phyloP scores from a whole-genome alignment of 2,888 invertebrate species.

The Oscheius sp. region DNA sequence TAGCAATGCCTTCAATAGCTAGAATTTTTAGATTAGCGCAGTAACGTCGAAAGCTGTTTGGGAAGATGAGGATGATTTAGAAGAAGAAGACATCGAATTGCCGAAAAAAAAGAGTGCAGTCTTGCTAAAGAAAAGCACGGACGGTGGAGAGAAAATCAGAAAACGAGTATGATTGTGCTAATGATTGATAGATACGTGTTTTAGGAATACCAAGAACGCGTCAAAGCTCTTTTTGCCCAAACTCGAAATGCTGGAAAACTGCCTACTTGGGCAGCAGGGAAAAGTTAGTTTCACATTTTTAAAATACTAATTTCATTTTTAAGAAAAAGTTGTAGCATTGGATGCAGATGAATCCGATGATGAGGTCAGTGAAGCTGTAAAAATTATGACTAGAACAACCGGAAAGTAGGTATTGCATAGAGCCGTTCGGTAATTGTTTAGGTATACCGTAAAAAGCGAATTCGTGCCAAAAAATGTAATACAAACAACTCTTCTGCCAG shows the following conservation, averaged over 20 bases:
- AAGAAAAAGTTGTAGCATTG: conserved; percentile 22
- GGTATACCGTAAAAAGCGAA: conserved; percentile 21
- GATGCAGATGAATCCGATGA: conserved; percentile 48
- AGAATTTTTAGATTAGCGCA: not conserved
- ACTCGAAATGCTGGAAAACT: conserved; percentile 46
- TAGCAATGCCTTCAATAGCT: not conserved
- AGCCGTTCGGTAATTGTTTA: conserved; percentile 1
- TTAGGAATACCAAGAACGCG: conserved; percentile 46
- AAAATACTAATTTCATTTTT: conserved; percentile 4
- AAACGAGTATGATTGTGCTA: conserved; percentile 31
- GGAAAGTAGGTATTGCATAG: conserved; percentile 15
- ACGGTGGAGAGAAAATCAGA: conserved; percentile 39
- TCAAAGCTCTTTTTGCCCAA: conserved; percentile 48
- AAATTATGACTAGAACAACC: conserved; percentile 36
- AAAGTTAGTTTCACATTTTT: not conserved
- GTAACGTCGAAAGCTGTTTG: conserved; percentile 40
- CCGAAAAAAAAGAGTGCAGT: conserved; percentile 45
- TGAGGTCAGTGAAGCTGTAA: conserved; percentile 29
- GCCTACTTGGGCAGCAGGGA: conserved; percentile 47
- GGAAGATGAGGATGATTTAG: conserved; percentile 55
- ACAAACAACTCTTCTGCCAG: conserved; percentile 14
- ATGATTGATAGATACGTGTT: conserved; percentile 5
- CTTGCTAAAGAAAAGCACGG: conserved; percentile 45
- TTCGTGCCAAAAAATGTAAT: conserved; percentile 23
- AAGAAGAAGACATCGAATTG: conserved; percentile 37